Conservation (phyloP, 2,888 invertebrate genomes). For the Amorpha juglandis region DNA sequence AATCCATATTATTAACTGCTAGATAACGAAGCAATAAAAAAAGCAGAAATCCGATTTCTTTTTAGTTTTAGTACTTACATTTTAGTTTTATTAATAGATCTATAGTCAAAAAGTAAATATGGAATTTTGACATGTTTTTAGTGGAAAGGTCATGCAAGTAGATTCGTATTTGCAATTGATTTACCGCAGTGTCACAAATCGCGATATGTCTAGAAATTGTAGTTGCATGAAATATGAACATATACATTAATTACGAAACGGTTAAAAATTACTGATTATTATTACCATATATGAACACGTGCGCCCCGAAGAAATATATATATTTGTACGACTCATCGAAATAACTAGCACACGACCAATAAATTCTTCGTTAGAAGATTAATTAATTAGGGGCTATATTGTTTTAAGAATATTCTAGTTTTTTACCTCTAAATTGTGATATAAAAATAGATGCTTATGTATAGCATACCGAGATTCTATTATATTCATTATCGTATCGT, state of each 20-base stretch:
- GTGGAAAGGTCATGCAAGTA: no score
- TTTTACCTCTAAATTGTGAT: conserved; percentile 35
- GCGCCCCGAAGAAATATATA: not conserved
- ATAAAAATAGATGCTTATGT: conserved; percentile 18
- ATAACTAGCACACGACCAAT: not conserved
- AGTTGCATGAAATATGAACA: not conserved
- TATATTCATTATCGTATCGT: conserved; percentile 35
- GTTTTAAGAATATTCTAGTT: conserved; percentile 7
- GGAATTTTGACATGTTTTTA: no score
- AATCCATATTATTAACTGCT: not conserved
- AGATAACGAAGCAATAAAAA: not conserved
- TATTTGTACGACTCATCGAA: not conserved
- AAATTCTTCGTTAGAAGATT: not conserved
- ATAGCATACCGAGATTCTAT: conserved; percentile 22
- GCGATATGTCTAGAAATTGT: no score
- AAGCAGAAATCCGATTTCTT: no score
- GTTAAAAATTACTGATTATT: not conserved
- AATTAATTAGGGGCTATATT: not conserved
- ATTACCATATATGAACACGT: not conserved
- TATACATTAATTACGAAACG: not conserved
- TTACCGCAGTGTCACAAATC: no score
- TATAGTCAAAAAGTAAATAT: no score
- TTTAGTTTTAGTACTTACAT: no score
- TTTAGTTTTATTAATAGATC: no score
- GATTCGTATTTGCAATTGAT: no score